phyloP scores from a whole-genome alignment of 2,888 invertebrate species.

The Tortrix viridana region DNA sequence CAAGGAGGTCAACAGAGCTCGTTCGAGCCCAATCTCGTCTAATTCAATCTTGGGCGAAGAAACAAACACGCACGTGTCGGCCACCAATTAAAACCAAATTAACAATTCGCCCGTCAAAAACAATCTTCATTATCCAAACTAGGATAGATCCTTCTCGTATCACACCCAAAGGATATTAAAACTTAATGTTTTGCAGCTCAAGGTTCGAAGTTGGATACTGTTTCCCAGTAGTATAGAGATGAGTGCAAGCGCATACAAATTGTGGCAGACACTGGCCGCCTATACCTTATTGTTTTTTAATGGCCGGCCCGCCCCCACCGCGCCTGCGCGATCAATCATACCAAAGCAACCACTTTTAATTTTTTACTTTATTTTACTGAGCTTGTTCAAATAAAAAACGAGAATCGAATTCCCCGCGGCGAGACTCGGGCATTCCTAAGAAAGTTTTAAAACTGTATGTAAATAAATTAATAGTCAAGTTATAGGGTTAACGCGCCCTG shows the following conservation, averaged over 20 bases:
- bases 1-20: neutral
- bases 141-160: conserved; percentile 39
- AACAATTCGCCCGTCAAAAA: conserved; percentile 62
- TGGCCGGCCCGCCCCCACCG: conserved; percentile 70
- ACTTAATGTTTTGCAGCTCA: conserved; percentile 17
- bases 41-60: conserved; percentile 41
- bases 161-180: neutral
- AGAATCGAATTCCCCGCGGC: conserved; percentile 70
- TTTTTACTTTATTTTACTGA: conserved; percentile 50
- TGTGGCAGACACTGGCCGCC: conserved; percentile 72
- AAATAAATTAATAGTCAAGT: conserved; percentile 66
- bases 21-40: conserved; percentile 3
- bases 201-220: conserved; percentile 38
- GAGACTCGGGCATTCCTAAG: conserved; percentile 66
- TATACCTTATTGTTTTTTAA: conserved; percentile 82
- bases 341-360: conserved; percentile 50
- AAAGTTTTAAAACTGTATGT: conserved; percentile 73
- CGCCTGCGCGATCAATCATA: conserved; percentile 74
- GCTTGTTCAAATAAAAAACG: conserved; percentile 65
- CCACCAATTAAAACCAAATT: conserved; percentile 73
- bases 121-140: conserved; percentile 56
- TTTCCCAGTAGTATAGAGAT: conserved; percentile 60
- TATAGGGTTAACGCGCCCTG: conserved; percentile 54
- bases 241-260: conserved; percentile 69
- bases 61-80: conserved; percentile 52